phyloP scores from a whole-genome alignment of 2,888 invertebrate genomes.

The Rhingia campestris region DNA sequence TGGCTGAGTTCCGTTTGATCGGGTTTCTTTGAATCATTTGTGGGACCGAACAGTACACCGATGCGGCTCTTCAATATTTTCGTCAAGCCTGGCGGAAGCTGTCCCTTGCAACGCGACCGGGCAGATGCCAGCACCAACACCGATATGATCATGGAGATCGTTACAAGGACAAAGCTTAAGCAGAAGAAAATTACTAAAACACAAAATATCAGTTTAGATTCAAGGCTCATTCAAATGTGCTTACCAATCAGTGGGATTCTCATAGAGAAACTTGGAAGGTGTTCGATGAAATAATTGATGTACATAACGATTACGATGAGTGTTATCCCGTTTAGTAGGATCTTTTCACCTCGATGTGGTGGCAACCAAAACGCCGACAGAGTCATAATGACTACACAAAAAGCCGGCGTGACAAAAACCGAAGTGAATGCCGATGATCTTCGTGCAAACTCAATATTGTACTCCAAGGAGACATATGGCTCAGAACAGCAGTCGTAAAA shows the following conservation, averaged over 20 bases:
- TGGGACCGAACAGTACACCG: slow-evolving; percentile 44
- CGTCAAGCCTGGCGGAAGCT: slow-evolving; percentile 68
- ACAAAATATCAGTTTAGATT: slow-evolving; percentile 28
- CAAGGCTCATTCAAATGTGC: slow-evolving; percentile 18
- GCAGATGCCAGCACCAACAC: slow-evolving; percentile 82
- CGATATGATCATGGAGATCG: slow-evolving; percentile 83
- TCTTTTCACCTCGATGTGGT: slow-evolving; percentile 85
- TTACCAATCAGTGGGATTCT: slow-evolving; percentile 82
- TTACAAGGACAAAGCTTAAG: slow-evolving; percentile 84
- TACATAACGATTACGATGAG: slow-evolving; percentile 85
- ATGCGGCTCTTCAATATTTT: slow-evolving; percentile 72
- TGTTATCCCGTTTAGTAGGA: slow-evolving; percentile 84
- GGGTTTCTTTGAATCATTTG: slow-evolving; percentile 71
- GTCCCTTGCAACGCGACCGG: slow-evolving; percentile 71
- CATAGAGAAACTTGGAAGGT: slow-evolving; percentile 81
- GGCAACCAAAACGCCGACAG: slow-evolving; percentile 85
- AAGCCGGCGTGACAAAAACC: slow-evolving; percentile 84
- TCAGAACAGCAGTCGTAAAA: slow-evolving; percentile 84
- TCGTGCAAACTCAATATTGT: slow-evolving; percentile 84
- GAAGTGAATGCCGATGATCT: slow-evolving; percentile 84
- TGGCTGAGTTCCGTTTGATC: slow-evolving; percentile 65
- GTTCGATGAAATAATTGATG: slow-evolving; percentile 85
- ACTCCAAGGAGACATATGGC: slow-evolving; percentile 84
- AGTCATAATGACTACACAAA: slow-evolving; percentile 85
- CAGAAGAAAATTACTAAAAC: slow-evolving; percentile 84